These are phyloP conservation scores for Spilogale gracilis DNA, from an alignment of 2,113 vertebrate species.

Conservation along the genomic window DNA sequence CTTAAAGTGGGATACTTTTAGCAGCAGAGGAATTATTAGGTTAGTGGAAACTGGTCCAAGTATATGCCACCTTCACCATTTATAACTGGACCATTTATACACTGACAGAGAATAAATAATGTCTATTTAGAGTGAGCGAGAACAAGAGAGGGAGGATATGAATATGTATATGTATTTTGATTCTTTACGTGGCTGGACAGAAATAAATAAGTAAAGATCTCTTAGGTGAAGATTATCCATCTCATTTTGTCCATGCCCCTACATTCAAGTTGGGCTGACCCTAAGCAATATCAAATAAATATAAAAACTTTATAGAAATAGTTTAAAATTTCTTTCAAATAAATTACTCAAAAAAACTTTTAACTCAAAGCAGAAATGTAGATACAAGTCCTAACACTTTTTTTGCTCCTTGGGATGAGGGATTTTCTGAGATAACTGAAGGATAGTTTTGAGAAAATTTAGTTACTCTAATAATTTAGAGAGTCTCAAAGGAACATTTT, in stretches of 20 bases:
- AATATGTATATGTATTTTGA: background rate
- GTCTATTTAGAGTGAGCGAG: background rate
- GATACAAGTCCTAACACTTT: background rate
- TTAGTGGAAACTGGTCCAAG: background rate
- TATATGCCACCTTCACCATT: background rate
- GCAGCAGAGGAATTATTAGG: background rate
- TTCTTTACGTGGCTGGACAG: background rate
- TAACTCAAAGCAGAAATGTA: slow-evolving; percentile 11
- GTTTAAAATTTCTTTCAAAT: slow-evolving; percentile 37
- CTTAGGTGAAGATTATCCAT: background rate
- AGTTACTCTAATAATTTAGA: slow-evolving; percentile 50
- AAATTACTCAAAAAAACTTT: background rate
- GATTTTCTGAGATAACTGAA: slow-evolving; percentile 31
- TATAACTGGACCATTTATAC: background rate
- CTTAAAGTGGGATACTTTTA: background rate
- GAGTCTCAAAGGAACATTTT: slow-evolving; percentile 54
- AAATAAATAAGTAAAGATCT: background rate
- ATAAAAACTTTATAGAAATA: background rate
- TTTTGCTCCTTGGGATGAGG: background rate
- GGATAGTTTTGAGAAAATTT: slow-evolving; percentile 33
- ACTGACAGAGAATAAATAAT: background rate
- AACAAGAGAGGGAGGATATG: background rate
- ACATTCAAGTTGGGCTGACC: background rate
- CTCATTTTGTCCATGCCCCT: background rate
- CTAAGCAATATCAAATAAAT: background rate